Base-by-base conservation (phyloP, 2,797 vertebrate genomes). In the Miichthys miiuy region DNA sequence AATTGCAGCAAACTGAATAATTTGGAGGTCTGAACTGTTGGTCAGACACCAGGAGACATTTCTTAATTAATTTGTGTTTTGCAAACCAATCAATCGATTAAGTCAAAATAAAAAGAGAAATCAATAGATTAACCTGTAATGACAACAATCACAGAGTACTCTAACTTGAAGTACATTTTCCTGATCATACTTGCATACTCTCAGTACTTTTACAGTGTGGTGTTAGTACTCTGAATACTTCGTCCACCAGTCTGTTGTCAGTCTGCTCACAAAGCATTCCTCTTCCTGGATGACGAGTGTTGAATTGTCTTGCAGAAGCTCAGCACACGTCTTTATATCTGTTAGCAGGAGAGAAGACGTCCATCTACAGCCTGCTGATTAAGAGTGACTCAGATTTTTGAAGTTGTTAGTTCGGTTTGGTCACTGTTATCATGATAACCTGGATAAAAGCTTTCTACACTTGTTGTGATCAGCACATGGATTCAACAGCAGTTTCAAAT, bases 201-300 rank as follows among this genome's bases (percentile, higher is more conserved):
- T 20, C 42, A 1, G 42, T 50, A 20, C 18, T 48, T 8, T 20
- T 48, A 8, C 46, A 30, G 6, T 30, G 30, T 6, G 30, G 5
- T 30, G 4, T 27, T 27, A 3, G 38, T 47, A 47, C 17, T 48
- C 8, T 10, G 47, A 50, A 50, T n/a, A 9, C 8, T 6, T 46
- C 6, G 18, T 18, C 21, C 41, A 42, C 51, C 66, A 25, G 38
- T 65, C n/a, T 50, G 50, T 42, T 47, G 54, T 23, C 51, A 25
- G 51, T 30, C 54, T 55, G 64, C 54, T 14, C 38, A 2, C 61
- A n/a, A n/a, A 51, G 42, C n/a, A 63, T 68, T 42, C 23, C 44
- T 77, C 48, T 21, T 61, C 55, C 61, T 63, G 17, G 52, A 44
- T 48, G 20, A 23, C 34, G 34, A 9, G 34, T 9, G 18, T 34